Base-by-base conservation (phyloP, 2,888 invertebrate species). In the Calephelis perditalis region DNA sequence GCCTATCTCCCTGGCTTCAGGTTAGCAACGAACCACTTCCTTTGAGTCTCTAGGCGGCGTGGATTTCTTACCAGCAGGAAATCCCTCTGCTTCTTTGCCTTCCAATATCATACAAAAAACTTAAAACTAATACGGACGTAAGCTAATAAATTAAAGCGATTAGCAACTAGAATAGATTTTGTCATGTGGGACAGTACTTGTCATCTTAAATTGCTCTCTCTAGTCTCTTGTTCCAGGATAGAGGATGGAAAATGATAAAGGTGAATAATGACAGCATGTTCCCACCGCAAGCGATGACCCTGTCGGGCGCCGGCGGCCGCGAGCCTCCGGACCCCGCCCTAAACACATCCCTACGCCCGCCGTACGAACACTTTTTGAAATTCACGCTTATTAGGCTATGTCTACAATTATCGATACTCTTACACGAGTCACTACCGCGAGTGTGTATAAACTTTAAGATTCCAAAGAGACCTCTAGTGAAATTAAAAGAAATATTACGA, bases 381-480 rank as follows among this genome's bases (percentile, higher is more conserved):
- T 79, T 80, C 81, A 87, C 86, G 83, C 86, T 87, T 85, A 84
- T 84, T 86, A 87, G 86, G 84, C 80, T 87, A 86, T 87, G 78
- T 81, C 79, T 89, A 79, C 84, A 84, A 76, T 82, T 78, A 75
- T 78, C 76, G 68, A 76, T 79, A 77, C 82, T 84, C 79, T 78
- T 79, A 71, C 71, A 76, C 71, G 73, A 76, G 67, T 75, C 75
- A 63, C 67, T 82, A 63, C 76, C 82, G 67, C 77, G 83, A 64
- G 71, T 79, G 77, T 80, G 80, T 70, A 78, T 79, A 76, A 84
- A 85, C 84, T 79, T 78, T 74, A 79, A 81, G 82, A 82, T 86
- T 83, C 81, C 87, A 88, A 89, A 89, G 81, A 87, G 87, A 79
- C 88, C 90, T 72, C 82, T 86, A 81, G 89, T 90, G 75, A 90